Percentiles rank a stretch among this genome's conserved stretches.
phyloP scores from a whole-genome alignment of 2,888 invertebrate genomes.

The Synergus itoensis region DNA sequence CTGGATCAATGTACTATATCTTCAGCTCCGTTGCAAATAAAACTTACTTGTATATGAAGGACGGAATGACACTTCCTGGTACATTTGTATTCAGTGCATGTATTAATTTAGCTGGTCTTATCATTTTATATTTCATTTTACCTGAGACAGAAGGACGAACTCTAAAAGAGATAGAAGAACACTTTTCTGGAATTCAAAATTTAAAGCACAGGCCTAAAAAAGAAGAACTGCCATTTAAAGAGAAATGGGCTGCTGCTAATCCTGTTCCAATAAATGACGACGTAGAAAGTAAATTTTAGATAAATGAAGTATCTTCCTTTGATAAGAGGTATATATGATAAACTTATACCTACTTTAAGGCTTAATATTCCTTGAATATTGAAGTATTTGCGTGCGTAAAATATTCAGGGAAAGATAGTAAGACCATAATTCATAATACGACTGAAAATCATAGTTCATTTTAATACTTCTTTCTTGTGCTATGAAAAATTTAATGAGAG shows the following conservation, averaged over 20 bases:
- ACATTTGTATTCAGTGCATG: constrained; percentile 86
- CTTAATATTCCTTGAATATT: neutral
- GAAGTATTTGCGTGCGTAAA: neutral
- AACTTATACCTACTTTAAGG: neutral
- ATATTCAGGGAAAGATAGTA: neutral
- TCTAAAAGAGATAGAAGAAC: constrained; percentile 85
- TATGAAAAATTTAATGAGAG: neutral
- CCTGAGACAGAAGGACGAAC: constrained; percentile 92
- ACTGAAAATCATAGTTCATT: neutral
- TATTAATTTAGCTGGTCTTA: constrained; percentile 83
- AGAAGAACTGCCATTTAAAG: constrained; percentile 63
- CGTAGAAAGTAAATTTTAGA: constrained; percentile 70
- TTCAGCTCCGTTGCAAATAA: constrained; percentile 89
- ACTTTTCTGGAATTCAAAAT: constrained; percentile 82
- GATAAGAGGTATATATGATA: neutral
- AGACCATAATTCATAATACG: neutral
- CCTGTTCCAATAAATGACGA: constrained; percentile 69
- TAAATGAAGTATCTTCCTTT: neutral
- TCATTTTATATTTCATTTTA: constrained; percentile 83
- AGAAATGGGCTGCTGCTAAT: constrained; percentile 75
- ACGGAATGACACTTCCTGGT: constrained; percentile 83
- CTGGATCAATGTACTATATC: constrained; percentile 87
- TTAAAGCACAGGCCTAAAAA: constrained; percentile 69
- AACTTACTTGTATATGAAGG: constrained; percentile 84
- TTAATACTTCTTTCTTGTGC: neutral